phyloP scores from a whole-genome alignment of 2,113 vertebrate genomes.

The Lophura nycthemera region DNA sequence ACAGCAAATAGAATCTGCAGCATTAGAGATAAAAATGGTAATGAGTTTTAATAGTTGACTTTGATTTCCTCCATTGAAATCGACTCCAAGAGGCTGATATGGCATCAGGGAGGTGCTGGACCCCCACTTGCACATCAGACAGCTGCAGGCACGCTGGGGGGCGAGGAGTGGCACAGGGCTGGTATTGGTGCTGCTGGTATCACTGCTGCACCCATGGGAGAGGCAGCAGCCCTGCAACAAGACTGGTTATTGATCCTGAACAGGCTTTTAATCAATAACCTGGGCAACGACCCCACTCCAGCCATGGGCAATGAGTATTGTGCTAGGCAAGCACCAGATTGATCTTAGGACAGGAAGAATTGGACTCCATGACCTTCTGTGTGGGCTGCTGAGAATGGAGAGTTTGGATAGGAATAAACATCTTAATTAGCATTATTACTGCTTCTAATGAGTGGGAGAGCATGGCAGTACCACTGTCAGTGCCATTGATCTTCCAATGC shows the following conservation, averaged over 20 bases:
- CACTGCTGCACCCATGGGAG: neutral
- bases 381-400: neutral
- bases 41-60: constrained; percentile 62
- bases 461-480: neutral
- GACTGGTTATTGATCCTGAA: neutral
- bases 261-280: constrained; percentile 18
- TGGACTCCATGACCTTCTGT: neutral
- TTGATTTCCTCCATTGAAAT: constrained; percentile 25
- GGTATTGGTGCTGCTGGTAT: too few species aligned
- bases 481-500: neutral
- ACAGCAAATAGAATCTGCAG: constrained; percentile 18
- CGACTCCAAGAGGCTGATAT: neutral
- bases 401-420: neutral
- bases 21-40: constrained; percentile 65
- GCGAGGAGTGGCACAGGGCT: neutral
- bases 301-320: fast-evolving
- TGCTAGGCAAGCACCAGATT: too few species aligned
- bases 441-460: too few species aligned
- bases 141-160: neutral
- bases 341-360: neutral
- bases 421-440: neutral
- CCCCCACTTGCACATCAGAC: neutral
- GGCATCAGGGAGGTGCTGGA: neutral
- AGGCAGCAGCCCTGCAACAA: neutral
- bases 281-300: fast-evolving